Base-by-base conservation (phyloP, 2,797 vertebrate genomes). In the Agapornis canus region DNA sequence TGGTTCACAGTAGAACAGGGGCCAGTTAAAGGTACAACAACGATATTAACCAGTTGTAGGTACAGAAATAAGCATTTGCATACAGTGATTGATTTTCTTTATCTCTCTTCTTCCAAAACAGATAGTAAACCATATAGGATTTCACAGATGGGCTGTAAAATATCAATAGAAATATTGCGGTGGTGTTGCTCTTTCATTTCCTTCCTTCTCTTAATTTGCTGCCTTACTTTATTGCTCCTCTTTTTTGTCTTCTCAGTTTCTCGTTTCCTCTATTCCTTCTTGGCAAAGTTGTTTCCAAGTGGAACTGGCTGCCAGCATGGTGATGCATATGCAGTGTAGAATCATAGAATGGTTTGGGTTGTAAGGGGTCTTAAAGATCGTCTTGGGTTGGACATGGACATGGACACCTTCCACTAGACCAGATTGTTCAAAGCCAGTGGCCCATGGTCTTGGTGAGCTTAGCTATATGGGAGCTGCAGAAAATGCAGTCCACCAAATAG, bases 71-170 rank as follows among this genome's bases (percentile, higher is more conserved):
- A 85, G 10, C 11, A 48, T 89, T 85, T 91, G 27, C 65, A 54
- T 75, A 32, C 9, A 80, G 51, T 27, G 25, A 54, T 12, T 60
- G 40, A 31, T 89, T 92, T 89, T 90, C 60, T 59, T 64, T 35
- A 57, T 43, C 14, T 66, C 27, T 76, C 61, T 25, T 39, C 42
- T 47, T 69, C 39, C 8, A 56, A 49, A 68, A 91, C 57, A 82
- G 11, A 29, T 69, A 82, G 39, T n/a, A 71, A 89, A 95, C 37
- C 43, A 11, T 20, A 20, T 11, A 84, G 51, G 43, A 21, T 51
- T 92, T 78, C 85, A 86, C 69, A 89, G 52, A 82, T 81, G 68
- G 61, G 47, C 89, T 85, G n/a, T 88, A 82, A 83, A 91, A 81
- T 80, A 82, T 51, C 60, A 65, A 40, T 18, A n/a, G 49, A 86